These are phyloP conservation scores for Cantharis lateralis DNA, from an alignment of 2,888 invertebrate genomes.

Conservation along the genomic window DNA sequence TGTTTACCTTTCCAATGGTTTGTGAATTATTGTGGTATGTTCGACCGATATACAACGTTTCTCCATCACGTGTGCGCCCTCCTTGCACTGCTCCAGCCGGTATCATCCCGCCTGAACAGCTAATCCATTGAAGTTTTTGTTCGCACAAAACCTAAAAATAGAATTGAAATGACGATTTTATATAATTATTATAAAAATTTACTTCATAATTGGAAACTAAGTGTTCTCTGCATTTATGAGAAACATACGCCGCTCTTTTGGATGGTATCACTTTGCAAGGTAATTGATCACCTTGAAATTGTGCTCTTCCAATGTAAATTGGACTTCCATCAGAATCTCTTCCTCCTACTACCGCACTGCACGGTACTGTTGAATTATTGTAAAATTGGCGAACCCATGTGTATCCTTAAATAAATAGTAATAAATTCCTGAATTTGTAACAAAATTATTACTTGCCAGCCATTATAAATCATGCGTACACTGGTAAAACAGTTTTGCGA, in stretches of 20 bases:
- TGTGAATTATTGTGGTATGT: conserved; percentile 18
- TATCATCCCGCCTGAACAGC: conserved; percentile 40
- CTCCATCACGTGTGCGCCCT: conserved; percentile 50
- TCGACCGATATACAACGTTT: conserved; percentile 53
- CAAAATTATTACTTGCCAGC: not conserved
- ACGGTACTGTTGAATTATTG: conserved; percentile 8
- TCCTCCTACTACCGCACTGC: conserved; percentile 25
- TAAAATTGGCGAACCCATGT: conserved; percentile 10
- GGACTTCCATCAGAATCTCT: conserved; percentile 28
- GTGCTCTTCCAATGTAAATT: conserved; percentile 31
- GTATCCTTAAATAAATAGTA: conserved; percentile 19
- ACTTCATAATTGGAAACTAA: conserved; percentile 27
- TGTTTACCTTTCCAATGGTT: conserved; percentile 34
- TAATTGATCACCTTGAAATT: conserved; percentile 28
- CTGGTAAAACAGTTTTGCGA: not conserved
- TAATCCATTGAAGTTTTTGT: conserved; percentile 32
- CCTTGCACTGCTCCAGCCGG: conserved; percentile 52
- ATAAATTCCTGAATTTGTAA: not conserved
- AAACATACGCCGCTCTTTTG: conserved; percentile 29
- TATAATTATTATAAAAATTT: not conserved
- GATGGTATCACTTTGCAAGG: conserved; percentile 34
- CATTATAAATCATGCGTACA: not conserved
- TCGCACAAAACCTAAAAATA: conserved; percentile 18
- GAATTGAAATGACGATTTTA: not conserved
- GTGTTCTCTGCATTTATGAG: conserved; percentile 26